These are phyloP conservation scores for Sylvietta virens DNA, from an alignment of 2,113 vertebrate species.

Conservation along the genomic window DNA sequence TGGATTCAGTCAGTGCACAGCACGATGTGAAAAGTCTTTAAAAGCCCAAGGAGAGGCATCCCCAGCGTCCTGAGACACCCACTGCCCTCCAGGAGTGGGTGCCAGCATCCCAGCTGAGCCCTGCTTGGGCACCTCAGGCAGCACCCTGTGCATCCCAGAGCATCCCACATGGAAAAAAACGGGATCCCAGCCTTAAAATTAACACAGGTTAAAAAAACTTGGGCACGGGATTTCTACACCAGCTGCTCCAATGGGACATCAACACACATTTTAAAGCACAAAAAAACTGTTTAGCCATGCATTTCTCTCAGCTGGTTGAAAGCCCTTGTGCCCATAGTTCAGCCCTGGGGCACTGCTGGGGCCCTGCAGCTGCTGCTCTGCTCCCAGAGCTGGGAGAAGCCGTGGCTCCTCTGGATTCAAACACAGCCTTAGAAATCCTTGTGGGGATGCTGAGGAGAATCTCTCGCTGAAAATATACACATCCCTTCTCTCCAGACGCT, in stretches of 20 bases:
- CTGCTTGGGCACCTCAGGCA: neutral
- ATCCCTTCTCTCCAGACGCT: neutral
- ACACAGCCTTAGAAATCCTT: neutral
- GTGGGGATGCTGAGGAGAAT: neutral
- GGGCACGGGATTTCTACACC: neutral
- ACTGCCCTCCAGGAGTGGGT: neutral
- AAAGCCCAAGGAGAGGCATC: neutral
- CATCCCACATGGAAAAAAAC: neutral
- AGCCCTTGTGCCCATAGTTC: neutral
- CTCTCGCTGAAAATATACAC: neutral
- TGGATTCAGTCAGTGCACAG: neutral
- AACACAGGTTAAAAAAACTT: neutral
- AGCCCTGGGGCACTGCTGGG: neutral
- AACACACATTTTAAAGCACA: neutral
- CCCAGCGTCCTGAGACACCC: neutral
- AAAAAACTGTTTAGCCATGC: neutral
- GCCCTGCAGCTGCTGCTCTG: neutral
- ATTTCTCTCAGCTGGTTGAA: neutral
- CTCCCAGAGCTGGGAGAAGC: neutral
- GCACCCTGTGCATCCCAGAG: neutral
- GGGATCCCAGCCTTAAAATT: neutral
- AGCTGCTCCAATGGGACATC: neutral
- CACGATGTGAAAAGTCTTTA: rapidly evolving
- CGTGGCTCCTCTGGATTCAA: neutral
- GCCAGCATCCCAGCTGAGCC: neutral